Conservation (phyloP, 2,797 vertebrate genomes). For the Anguilla obscura region DNA sequence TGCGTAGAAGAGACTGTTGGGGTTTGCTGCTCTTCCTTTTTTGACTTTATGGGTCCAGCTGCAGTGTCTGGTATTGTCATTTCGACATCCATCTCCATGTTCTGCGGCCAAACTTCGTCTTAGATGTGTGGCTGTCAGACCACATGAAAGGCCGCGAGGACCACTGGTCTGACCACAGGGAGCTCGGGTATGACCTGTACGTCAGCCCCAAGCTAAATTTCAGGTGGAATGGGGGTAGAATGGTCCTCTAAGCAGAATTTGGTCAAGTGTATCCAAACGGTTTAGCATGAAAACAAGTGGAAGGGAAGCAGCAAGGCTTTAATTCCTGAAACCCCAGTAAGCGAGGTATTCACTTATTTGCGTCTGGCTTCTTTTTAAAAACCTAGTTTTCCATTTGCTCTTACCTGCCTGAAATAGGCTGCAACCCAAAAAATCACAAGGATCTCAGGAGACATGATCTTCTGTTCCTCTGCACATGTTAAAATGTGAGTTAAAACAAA, state of each 20-base stretch:
- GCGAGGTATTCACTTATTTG: neutral
- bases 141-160: conserved; percentile 23
- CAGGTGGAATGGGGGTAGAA: neutral
- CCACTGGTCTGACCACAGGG: neutral
- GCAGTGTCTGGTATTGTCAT: conserved; percentile 21
- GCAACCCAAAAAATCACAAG: conserved; percentile 36
- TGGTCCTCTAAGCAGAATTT: neutral
- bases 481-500: conserved; percentile 20
- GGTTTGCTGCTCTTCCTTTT: conserved; percentile 4
- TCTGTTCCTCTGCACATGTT: neutral
- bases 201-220: neutral
- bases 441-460: neutral
- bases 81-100: conserved; percentile 18
- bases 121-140: conserved; percentile 10
- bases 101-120: conserved; percentile 25
- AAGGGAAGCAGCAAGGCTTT: neutral
- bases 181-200: no score
- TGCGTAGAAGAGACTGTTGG: conserved; percentile 36
- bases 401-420: conserved; percentile 26
- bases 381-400: neutral
- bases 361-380: neutral
- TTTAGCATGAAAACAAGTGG: neutral
- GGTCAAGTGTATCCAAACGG: neutral
- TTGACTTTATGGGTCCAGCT: conserved; percentile 36
- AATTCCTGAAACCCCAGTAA: neutral